These are phyloP conservation scores for Ciconia maguari DNA, from an alignment of 2,113 vertebrate genomes.

Conservation along the genomic window DNA sequence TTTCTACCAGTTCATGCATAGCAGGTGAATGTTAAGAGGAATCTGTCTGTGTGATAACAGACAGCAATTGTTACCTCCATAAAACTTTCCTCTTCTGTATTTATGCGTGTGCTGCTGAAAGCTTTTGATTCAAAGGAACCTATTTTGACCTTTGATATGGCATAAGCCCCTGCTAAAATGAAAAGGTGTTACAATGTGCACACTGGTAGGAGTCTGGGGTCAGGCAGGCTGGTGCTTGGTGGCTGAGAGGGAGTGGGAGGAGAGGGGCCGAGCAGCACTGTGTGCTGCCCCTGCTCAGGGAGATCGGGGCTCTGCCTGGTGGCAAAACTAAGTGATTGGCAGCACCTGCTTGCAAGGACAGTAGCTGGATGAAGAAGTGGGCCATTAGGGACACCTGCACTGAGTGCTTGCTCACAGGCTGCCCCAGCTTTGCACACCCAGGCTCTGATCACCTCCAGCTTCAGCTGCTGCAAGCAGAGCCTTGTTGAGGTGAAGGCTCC, in stretches of 20 bases:
- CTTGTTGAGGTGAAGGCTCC: accelerated
- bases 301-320: neutral
- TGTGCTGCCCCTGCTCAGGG: no score
- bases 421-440: no score
- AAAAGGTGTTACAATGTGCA: accelerated
- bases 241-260: neutral
- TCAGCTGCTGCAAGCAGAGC: neutral
- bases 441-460: neutral
- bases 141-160: neutral
- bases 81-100: neutral
- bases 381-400: no score
- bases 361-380: neutral
- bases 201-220: accelerated
- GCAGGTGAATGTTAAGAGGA: neutral
- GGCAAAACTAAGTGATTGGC: neutral
- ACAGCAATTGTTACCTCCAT: neutral
- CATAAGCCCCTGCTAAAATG: neutral
- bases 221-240: accelerated
- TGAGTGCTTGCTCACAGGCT: neutral
- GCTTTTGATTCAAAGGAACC: neutral
- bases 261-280: neutral
- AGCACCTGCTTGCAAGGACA: neutral
- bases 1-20: neutral
- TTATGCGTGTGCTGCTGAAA: neutral
- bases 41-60: no score